phyloP scores from a whole-genome alignment of 2,113 vertebrate species.

The Turdus rufiventris region DNA sequence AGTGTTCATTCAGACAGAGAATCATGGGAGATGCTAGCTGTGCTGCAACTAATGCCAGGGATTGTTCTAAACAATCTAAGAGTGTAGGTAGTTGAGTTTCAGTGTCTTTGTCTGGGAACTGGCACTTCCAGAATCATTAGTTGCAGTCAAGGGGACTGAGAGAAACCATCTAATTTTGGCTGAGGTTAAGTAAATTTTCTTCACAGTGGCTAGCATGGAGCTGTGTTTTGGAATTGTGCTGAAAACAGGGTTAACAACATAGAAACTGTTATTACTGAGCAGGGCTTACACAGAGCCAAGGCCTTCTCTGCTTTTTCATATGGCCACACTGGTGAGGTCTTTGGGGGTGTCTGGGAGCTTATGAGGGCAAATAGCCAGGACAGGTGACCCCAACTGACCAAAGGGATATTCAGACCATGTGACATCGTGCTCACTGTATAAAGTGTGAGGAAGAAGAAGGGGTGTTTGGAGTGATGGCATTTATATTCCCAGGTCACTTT shows the following conservation, averaged over 20 bases:
- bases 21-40: background rate
- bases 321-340: accelerated
- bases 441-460: background rate
- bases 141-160: background rate
- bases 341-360: background rate
- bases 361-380: background rate
- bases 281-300: background rate
- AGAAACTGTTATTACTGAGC: background rate
- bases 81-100: background rate
- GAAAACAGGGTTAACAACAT: background rate
- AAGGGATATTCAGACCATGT: background rate
- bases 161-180: background rate
- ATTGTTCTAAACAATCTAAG: background rate
- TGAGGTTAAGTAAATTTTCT: background rate
- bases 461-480: background rate
- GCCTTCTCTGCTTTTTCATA: accelerated
- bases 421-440: background rate
- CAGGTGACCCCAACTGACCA: background rate
- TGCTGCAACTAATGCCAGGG: background rate
- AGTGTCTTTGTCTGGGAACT: background rate
- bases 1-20: background rate
- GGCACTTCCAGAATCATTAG: background rate
- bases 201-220: accelerated
- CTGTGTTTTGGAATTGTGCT: background rate
- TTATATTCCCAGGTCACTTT: background rate